These are phyloP conservation scores for Pyxicephalus adspersus DNA, from an alignment of 2,113 vertebrate genomes.

Conservation along the genomic window DNA sequence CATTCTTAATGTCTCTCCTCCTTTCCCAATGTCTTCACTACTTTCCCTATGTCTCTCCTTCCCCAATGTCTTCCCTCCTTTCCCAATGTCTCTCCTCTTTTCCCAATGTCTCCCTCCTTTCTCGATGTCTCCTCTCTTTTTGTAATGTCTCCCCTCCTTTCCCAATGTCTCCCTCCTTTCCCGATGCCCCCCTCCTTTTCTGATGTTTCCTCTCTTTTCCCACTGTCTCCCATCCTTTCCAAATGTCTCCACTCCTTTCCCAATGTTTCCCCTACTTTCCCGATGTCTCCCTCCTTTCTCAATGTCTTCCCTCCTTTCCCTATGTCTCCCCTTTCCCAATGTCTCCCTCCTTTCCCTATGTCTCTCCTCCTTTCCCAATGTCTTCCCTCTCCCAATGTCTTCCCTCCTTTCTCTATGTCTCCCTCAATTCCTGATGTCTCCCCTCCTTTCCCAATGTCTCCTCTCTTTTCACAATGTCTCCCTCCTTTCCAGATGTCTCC, in stretches of 20 bases:
- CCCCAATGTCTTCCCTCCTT: background rate
- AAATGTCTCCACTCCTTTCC: too few relatives aligned
- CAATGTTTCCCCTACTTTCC: background rate
- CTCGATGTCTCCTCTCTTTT: conserved; percentile 20
- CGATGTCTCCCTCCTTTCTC: background rate
- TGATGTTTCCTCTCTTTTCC: conserved; percentile 60
- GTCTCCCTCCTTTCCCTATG: background rate
- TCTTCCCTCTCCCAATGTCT: conserved; percentile 42
- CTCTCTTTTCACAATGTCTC: too few relatives aligned
- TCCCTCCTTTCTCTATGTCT: too few relatives aligned
- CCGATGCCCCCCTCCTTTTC: too few relatives aligned
- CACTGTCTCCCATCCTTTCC: background rate
- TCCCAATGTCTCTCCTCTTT: conserved; percentile 2
- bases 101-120: too few relatives aligned
- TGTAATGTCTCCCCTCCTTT: conserved; percentile 59
- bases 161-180: too few relatives aligned
- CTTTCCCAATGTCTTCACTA: too few relatives aligned
- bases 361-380: background rate
- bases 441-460: too few relatives aligned
- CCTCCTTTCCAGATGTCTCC: too few relatives aligned
- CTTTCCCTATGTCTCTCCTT: too few relatives aligned
- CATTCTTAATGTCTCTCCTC: too few relatives aligned
- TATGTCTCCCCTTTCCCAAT: background rate
- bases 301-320: background rate
- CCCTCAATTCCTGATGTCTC: too few relatives aligned